phyloP scores from a whole-genome alignment of 2,113 vertebrate genomes.

The Chlorodrepanis virens region DNA sequence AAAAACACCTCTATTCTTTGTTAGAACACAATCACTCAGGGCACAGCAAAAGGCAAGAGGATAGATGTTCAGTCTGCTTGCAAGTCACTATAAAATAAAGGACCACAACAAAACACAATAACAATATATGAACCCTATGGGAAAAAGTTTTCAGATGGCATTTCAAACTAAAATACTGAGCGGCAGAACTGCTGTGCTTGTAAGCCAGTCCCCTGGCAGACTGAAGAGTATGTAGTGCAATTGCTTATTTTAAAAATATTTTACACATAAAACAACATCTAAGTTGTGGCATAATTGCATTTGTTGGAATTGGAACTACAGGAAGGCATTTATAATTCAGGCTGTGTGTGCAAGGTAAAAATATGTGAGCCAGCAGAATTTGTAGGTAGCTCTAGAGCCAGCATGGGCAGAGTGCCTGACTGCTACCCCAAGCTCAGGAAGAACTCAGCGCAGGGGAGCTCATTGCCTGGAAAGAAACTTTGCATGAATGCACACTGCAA shows the following conservation, averaged over 20 bases:
- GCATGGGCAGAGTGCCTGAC: not conserved
- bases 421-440: not conserved
- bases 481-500: not conserved
- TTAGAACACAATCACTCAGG: conserved; percentile 71
- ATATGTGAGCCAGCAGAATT: not conserved
- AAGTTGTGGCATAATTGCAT: not conserved
- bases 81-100: conserved; percentile 42
- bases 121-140: not conserved
- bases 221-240: conserved; percentile 6
- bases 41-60: conserved; percentile 76
- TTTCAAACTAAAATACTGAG: conserved; percentile 65
- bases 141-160: conserved; percentile 44
- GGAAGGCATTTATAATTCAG: conserved; percentile 1
- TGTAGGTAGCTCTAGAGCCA: not conserved
- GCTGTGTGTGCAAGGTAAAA: not conserved
- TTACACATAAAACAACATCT: not conserved
- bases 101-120: not conserved
- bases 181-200: conserved; percentile 29
- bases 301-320: not conserved
- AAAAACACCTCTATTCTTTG: conserved; percentile 46
- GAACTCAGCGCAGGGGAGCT: not conserved
- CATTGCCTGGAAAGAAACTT: not conserved
- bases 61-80: conserved; percentile 59
- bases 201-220: conserved; percentile 59
- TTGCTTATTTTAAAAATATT: not conserved